Conservation (phyloP, 2,113 vertebrate genomes). For the Epinephelus cyanopodus region DNA sequence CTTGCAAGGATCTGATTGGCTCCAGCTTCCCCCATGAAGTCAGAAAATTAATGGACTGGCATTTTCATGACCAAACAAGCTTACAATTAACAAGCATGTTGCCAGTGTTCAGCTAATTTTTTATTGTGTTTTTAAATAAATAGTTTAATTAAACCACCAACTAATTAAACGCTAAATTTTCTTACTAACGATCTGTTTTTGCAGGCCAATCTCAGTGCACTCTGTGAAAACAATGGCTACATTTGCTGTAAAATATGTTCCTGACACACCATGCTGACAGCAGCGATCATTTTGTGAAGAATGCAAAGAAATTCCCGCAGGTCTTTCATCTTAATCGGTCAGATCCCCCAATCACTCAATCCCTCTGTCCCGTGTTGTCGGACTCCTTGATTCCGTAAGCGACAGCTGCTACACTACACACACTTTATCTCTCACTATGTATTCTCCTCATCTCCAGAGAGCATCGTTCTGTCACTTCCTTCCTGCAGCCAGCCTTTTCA, state of each 20-base stretch:
- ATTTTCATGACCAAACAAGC: constrained; percentile 12
- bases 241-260: constrained; percentile 17
- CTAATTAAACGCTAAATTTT: constrained; percentile 37
- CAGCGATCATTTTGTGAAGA: constrained; percentile 20
- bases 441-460: constrained; percentile 60
- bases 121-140: constrained; percentile 27
- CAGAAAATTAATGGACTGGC: not conserved
- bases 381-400: constrained; percentile 40
- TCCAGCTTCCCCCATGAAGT: not conserved
- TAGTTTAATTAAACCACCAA: constrained; percentile 35
- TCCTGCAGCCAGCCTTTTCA: constrained; percentile 64
- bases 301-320: constrained; percentile 16
- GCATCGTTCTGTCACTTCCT: constrained; percentile 57
- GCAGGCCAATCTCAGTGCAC: not conserved
- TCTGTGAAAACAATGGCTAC: constrained; percentile 25
- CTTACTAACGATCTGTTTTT: constrained; percentile 17
- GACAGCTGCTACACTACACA: constrained; percentile 38
- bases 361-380: constrained; percentile 3
- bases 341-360: constrained; percentile 28
- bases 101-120: constrained; percentile 6
- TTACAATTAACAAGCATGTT: constrained; percentile 27
- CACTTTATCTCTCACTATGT: constrained; percentile 53
- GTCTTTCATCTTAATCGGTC: constrained; percentile 33
- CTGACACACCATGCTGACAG: not conserved
- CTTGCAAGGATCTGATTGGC: not conserved